Evolutionary conservation across 2,797 vertebrate genomes (phyloP).

Genomic region (Eleutherodactylus coqui): DNA sequence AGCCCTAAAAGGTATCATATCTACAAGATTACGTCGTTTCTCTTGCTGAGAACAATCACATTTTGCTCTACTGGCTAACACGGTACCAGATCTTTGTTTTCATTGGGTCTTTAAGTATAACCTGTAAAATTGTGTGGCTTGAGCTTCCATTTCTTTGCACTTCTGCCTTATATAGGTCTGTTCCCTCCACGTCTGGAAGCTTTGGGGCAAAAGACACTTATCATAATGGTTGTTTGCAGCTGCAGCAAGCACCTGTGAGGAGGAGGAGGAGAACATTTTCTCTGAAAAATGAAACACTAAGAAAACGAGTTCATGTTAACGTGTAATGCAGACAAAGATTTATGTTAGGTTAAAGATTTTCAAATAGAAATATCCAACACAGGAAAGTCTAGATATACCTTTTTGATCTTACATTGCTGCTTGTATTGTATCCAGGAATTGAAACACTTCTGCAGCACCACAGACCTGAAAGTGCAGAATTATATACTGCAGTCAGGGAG

Average conservation of each 20-base stretch:
- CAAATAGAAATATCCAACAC: background rate
- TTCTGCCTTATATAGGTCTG: constrained; percentile 47
- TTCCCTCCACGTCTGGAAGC: constrained; percentile 67
- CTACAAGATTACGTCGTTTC: too few relatives aligned
- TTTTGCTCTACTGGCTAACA: too few relatives aligned
- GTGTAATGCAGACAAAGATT: background rate
- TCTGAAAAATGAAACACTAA: background rate
- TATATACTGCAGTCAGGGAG: background rate
- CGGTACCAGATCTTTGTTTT: too few relatives aligned
- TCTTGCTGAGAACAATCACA: too few relatives aligned
- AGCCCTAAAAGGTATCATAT: too few relatives aligned
- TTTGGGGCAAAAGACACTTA: constrained; percentile 58
- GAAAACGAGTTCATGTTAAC: background rate
- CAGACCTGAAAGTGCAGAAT: constrained; percentile 68
- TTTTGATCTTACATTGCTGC: constrained; percentile 67
- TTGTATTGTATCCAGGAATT: constrained; percentile 73
- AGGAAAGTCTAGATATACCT: constrained; percentile 69
- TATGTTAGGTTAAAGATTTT: background rate
- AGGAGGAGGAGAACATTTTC: background rate
- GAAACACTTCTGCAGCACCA: constrained; percentile 72
- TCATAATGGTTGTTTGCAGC: constrained; percentile 65
- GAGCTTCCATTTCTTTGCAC: constrained; percentile 13
- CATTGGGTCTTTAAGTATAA: constrained; percentile 49
- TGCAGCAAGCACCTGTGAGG: constrained; percentile 64
- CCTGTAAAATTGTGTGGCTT: constrained; percentile 68